Percentiles rank a stretch among this genome's conserved stretches.
phyloP scores from a whole-genome alignment of 2,797 vertebrate genomes.

The Heliangelus exortis region DNA sequence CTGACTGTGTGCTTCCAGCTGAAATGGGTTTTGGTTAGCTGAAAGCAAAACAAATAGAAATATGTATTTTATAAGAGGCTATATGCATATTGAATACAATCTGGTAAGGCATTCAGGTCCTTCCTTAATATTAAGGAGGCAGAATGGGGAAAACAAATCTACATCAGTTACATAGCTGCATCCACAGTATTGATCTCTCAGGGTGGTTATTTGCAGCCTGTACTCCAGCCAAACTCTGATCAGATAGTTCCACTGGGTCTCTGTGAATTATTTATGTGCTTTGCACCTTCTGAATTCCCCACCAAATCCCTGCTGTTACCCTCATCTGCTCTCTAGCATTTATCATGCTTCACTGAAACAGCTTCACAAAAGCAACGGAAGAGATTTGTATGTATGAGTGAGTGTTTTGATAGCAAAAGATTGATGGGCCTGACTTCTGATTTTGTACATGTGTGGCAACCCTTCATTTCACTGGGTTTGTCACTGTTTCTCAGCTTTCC shows the following conservation, averaged over 20 bases:
- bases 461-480: conserved; percentile 31
- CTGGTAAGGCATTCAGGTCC: rapidly evolving
- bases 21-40: background rate
- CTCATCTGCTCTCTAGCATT: background rate
- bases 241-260: background rate
- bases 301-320: background rate
- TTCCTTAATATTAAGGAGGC: background rate
- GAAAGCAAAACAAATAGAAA: background rate
- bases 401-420: conserved; percentile 54
- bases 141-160: background rate
- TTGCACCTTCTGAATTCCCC: background rate
- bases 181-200: rapidly evolving
- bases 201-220: background rate
- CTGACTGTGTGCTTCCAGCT: background rate
- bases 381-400: conserved; percentile 1
- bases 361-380: background rate
- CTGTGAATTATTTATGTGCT: background rate
- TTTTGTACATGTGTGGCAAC: conserved; percentile 19
- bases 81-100: background rate
- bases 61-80: background rate
- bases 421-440: conserved; percentile 30
- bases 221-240: background rate
- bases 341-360: background rate
- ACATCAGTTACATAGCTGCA: background rate
- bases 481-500: background rate